Base-by-base conservation (phyloP, 1,140 invertebrate genomes). In the Procambarus clarkii region DNA sequence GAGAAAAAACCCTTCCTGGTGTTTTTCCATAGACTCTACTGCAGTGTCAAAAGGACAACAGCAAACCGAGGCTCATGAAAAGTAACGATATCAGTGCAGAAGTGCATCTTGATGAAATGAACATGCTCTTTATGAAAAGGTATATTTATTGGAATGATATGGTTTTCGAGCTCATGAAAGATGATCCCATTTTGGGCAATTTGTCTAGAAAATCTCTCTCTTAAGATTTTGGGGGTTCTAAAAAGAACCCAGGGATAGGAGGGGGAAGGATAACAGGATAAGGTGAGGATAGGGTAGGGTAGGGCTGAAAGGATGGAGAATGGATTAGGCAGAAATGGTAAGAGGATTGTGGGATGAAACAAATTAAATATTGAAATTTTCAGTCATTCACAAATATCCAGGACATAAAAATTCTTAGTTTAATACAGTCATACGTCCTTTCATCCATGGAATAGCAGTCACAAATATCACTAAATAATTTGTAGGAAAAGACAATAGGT, bases 151-250 rank as follows among this genome's bases (percentile, higher is more conserved):
- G 50, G 21, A 34, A 86, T 86, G 85, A 15, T 15, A 86, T 86
- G 85, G 48, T 4, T 48, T 34, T 4, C 44, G 48, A 78, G 11
- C 5, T 77, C 45, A 13, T 76, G 79, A 34, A 54, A 50, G 87
- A 81, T 74, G 64, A 81, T 88, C 83, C 83, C 83, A 74, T 76
- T 21, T 34, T n/a, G 79, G 71, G 48, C 60, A 21, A 24, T 89
- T 88, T 82, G 87, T 89, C 87, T 82, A 89, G 48, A 64, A 50
- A 76, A 77, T 91, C 71, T 91, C 84, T 91, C 71, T 91, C 60
- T 45, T 86, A 91, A 91, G 24, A 82, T 69, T 91, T n/a, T 86
- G 90, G 76, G 90, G 90, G 90, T 91, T 91, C 90, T 86, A 83
- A 91, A 91, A 34, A 91, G 90, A 91, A 91, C 90, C 90, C 90